Evolutionary conservation across 2,888 invertebrate species (phyloP).

Genomic region (Gymnocheta viridis): DNA sequence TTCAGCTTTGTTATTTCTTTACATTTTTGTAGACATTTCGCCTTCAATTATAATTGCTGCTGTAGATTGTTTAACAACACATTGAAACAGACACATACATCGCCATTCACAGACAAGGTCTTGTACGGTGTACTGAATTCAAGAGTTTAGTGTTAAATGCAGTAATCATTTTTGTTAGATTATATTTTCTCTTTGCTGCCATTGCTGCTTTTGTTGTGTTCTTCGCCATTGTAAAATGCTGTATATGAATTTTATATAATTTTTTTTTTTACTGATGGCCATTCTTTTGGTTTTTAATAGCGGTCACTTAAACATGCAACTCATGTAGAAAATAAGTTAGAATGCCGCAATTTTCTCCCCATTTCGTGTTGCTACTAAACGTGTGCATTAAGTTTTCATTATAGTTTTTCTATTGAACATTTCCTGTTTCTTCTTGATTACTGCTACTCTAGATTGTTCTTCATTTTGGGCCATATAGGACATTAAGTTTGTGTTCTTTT

Average conservation of each 20-base stretch:
- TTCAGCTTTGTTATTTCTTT: not conserved
- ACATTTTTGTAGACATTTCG: slow-evolving; percentile 6
- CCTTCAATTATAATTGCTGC: slow-evolving; percentile 58
- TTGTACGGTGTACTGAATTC: not conserved
- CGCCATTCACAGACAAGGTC: not conserved
- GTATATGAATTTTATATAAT: not conserved
- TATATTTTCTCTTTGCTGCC: slow-evolving; percentile 26
- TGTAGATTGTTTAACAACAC: slow-evolving; percentile 39
- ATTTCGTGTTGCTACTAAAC: slow-evolving; percentile 43
- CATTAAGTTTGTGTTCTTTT: not conserved
- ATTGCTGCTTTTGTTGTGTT: not conserved
- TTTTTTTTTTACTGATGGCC: slow-evolving; percentile 19
- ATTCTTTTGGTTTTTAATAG: slow-evolving; percentile 4
- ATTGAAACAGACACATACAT: not conserved
- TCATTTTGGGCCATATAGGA: slow-evolving; percentile 11
- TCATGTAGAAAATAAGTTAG: slow-evolving; percentile 80
- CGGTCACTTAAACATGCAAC: slow-evolving; percentile 76
- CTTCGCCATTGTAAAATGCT: not conserved
- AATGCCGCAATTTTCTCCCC: slow-evolving; percentile 72
- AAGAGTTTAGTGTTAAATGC: slow-evolving; percentile 58
- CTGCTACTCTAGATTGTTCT: not conserved
- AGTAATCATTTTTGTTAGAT: slow-evolving; percentile 65
- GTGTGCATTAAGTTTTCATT: slow-evolving; percentile 46
- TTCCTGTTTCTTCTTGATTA: slow-evolving; percentile 27
- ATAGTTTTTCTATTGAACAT: slow-evolving; percentile 48